Evolutionary conservation across 2,888 invertebrate species (phyloP), one percentile per base, ranked within the genome.

Genomic region (Dexiosoma caninum): DNA sequence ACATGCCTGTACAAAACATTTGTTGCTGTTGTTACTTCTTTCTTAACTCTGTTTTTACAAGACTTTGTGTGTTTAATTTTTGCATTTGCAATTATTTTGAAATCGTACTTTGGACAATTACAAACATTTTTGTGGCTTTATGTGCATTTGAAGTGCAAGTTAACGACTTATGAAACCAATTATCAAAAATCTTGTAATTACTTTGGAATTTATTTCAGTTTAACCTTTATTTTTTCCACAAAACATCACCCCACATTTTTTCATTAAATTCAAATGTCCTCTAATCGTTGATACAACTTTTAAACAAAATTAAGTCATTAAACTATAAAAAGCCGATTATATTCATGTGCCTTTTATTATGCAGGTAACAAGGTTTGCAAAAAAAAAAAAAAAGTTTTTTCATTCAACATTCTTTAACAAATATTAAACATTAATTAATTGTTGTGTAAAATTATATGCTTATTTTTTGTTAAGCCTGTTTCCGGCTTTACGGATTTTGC

Each of bases 401-500:
- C 6, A 3, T 27, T 6, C 3, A 27, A 27, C 27, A 70, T 49
- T 30, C 14, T 55, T 62, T 8, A 19, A 77, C 40, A 35, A 30
- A 59, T 49, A 27, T n/a, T n/a, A n/a, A n/a, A 44, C 10, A 37
- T 2, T 35, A 67, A 57, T 55, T 37, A 72, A 81, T 81, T 82
- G 69, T 78, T 82, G 84, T 82, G 74, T 9, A 5, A 42, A 44
- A 21, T 21, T 23, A 35, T 69, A 21, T 30, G 74, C 81, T 72
- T 37, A n/a, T 66, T 37, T 16, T 57, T 82, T 74, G 49, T 40
- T 69, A 19, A 60, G 40, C 42, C 74, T 37, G 66, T 79, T 72
- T 83, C 75, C 71, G 81, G 74, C 78, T 75, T 79, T 66, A 74
- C 64, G 76, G 59, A 59, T 72, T 81, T 64, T 57, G 40, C 69